A percentile compares a stretch with the other conserved stretches of the same genome.
Conservation (phyloP, 1,140 invertebrate genomes). For the Rhopalosiphum padi region DNA sequence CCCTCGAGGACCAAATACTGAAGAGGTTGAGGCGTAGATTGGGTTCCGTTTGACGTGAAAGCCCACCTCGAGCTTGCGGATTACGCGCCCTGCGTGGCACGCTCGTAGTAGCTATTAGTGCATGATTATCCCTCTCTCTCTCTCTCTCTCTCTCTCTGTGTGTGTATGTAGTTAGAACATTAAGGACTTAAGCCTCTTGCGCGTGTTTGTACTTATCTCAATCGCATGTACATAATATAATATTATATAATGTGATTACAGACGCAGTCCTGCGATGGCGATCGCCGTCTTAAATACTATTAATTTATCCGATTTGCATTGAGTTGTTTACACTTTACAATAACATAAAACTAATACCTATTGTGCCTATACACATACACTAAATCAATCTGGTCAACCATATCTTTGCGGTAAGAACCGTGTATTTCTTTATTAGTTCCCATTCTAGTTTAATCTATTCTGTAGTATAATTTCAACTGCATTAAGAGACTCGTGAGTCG, state of each 20-base stretch:
- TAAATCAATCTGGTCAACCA: no score
- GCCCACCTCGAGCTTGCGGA: neutral
- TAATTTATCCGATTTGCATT: neutral
- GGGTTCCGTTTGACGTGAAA: conserved; percentile 5
- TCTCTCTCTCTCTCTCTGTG: no score
- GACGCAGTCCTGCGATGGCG: neutral
- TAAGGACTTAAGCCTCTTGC: neutral
- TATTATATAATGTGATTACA: conserved; percentile 6
- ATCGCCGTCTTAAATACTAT: neutral
- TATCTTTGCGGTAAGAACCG: no score
- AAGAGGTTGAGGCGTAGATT: neutral
- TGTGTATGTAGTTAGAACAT: neutral
- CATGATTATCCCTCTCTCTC: neutral
- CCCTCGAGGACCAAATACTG: neutral
- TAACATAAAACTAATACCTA: neutral
- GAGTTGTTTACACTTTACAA: neutral
- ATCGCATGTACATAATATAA: neutral
- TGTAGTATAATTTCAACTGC: no score
- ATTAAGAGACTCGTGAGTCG: no score
- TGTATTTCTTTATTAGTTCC: no score
- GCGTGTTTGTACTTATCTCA: neutral
- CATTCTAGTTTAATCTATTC: no score
- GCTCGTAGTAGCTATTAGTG: neutral
- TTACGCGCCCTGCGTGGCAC: neutral
- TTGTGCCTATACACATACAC: no score